phyloP scores from a whole-genome alignment of 1,140 invertebrate species.

The Eufriesea mexicana region DNA sequence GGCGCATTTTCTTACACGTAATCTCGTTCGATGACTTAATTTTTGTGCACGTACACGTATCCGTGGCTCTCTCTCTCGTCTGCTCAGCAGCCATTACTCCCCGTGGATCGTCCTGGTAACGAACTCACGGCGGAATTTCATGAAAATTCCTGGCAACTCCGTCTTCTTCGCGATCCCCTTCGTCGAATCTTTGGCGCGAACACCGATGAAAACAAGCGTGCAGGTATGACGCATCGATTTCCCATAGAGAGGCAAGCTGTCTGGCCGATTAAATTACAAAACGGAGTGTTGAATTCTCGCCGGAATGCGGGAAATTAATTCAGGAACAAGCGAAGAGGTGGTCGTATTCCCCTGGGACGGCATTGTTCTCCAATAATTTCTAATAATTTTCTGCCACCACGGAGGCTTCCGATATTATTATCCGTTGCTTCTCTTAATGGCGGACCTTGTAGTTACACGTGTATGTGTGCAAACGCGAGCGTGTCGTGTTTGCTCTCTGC shows the following conservation, averaged over 20 bases:
- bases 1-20: too few species aligned
- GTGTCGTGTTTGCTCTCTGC: background rate
- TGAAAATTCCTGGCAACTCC: background rate
- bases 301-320: constrained; percentile 64
- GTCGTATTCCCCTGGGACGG: constrained; percentile 25
- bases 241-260: constrained; percentile 6
- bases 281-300: constrained; percentile 39
- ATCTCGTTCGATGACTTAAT: too few species aligned
- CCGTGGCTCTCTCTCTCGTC: too few species aligned
- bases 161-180: background rate
- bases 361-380: constrained; percentile 61
- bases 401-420: constrained; percentile 32
- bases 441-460: background rate
- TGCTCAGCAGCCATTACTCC: too few species aligned
- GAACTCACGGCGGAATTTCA: too few species aligned
- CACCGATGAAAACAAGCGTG: background rate
- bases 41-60: too few species aligned
- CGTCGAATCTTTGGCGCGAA: background rate
- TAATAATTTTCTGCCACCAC: constrained; percentile 62
- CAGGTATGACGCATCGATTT: constrained; percentile 23
- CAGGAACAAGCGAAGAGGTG: constrained; percentile 43
- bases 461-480: too few species aligned
- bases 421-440: constrained; percentile 24
- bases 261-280: constrained; percentile 62
- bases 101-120: too few species aligned